Conservation (phyloP, 2,113 vertebrate species). For the Gallinago media region DNA sequence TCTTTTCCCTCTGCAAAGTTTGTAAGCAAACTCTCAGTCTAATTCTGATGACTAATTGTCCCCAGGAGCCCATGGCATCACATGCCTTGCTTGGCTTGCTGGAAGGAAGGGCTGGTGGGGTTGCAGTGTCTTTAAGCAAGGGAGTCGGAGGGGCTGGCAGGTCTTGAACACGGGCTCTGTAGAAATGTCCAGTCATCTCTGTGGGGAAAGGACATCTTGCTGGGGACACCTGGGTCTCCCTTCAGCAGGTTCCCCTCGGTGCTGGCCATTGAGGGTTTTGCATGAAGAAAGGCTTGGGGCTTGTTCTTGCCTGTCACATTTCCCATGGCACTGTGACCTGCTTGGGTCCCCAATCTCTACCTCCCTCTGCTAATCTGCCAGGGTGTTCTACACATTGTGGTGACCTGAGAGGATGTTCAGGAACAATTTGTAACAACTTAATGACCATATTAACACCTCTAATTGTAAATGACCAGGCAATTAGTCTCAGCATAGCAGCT, state of each 20-base stretch:
- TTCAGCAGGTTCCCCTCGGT: not conserved
- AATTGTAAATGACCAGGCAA: constrained; percentile 37
- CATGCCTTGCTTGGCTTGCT: not conserved
- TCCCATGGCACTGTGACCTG: not conserved
- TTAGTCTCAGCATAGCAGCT: no score
- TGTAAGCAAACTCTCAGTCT: not conserved
- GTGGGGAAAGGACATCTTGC: not conserved
- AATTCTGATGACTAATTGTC: not conserved
- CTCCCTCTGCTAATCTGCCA: not conserved
- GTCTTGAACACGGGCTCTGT: not conserved
- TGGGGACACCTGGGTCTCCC: not conserved
- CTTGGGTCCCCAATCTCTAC: not conserved
- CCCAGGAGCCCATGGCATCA: not conserved
- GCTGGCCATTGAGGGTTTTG: accelerated
- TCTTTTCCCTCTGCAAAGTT: not conserved
- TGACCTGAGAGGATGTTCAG: not conserved
- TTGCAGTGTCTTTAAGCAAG: accelerated
- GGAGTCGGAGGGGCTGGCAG: not conserved
- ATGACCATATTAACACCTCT: constrained; percentile 29
- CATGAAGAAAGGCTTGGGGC: not conserved
- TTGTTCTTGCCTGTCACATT: accelerated
- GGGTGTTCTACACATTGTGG: accelerated
- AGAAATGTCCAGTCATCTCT: not conserved
- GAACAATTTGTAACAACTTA: not conserved
- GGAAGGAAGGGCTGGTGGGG: not conserved